Evolutionary conservation across 2,797 vertebrate species (phyloP), one percentile per base, ranked within the genome.

Genomic region (Steatocranus sp.): DNA sequence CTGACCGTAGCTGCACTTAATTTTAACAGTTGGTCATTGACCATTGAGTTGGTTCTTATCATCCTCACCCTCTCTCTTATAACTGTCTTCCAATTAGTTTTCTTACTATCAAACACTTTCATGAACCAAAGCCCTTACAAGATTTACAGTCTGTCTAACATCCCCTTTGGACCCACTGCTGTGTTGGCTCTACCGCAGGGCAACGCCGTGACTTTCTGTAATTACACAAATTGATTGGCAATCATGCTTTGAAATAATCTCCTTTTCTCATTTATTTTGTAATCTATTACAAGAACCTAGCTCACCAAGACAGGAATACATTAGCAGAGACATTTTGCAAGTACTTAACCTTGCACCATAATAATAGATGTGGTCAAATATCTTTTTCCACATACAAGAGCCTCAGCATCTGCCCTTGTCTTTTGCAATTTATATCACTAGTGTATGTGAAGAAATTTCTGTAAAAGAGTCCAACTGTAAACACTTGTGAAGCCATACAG

Each of bases 211-310:
- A 61, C 83, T 86, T 74, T 83, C 46, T 75, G 53, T 82, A 87
- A 91, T 88, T 88, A 49, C 58, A 84, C 49, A 79, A 84, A 91
- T 86, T 30, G 88, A 89, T 89, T 84, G 49, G 56, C 81, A 76
- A 90, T 92, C 78, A 81, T 78, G 77, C 86, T 75, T 46, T n/a
- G 61, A 86, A 87, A 84, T 73, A 74, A 89, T 91, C 49, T n/a
- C 23, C 73, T 78, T 90, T 85, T 79, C 86, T 79, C 80, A 63
- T 87, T 91, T 81, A 75, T 48, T 84, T 86, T 91, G 66, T 84
- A 81, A 89, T 86, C 50, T 78, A 88, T 91, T 85, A 89, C n/a
- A 18, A 49, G n/a, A 48, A 66, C 27, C 41, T 75, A 85, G 48
- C 80, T 89, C 76, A 84, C 87, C 58, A 81, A 74, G 84, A 87